phyloP scores from a whole-genome alignment of 53 echinoderm and acorn worm genomes.

The Paracentrotus lividus region DNA sequence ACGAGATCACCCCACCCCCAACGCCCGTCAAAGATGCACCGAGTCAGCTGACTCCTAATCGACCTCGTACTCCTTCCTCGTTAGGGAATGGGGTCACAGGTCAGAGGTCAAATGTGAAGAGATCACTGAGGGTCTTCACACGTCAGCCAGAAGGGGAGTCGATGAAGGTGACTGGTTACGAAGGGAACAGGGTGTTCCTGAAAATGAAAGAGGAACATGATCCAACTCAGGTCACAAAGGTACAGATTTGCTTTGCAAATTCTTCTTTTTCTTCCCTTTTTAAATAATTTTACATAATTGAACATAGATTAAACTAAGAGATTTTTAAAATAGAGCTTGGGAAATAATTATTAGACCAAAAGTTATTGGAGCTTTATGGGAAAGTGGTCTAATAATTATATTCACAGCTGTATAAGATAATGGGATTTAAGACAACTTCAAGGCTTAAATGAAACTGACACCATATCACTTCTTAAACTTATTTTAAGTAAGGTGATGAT shows the following conservation, averaged over 20 bases:
- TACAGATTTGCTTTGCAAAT: neutral
- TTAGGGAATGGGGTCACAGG: neutral
- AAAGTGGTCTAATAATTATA: too few species aligned
- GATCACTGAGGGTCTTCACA: slow-evolving; percentile 70
- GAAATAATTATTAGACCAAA: too few species aligned
- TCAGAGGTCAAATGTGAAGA: slow-evolving; percentile 59
- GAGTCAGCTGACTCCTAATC: slow-evolving; percentile 59
- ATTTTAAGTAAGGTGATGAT: too few species aligned
- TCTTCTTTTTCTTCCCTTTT: neutral
- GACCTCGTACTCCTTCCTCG: neutral
- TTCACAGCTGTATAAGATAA: too few species aligned
- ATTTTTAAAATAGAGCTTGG: too few species aligned
- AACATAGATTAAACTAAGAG: too few species aligned
- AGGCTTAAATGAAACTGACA: too few species aligned
- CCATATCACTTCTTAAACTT: too few species aligned
- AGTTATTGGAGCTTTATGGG: too few species aligned
- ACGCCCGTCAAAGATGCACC: slow-evolving; percentile 79
- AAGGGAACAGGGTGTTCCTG: slow-evolving; percentile 80
- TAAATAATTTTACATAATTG: too few species aligned
- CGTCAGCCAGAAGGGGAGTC: slow-evolving; percentile 82
- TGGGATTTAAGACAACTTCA: too few species aligned
- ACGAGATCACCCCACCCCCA: slow-evolving; percentile 79
- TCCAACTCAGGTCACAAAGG: slow-evolving; percentile 64
- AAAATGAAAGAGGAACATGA: slow-evolving; percentile 78
- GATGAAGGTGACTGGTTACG: slow-evolving; percentile 77